Percentiles rank a stretch among this genome's conserved stretches.
Conservation (phyloP, 2,888 invertebrate genomes). For the Drosophila koepferae region DNA sequence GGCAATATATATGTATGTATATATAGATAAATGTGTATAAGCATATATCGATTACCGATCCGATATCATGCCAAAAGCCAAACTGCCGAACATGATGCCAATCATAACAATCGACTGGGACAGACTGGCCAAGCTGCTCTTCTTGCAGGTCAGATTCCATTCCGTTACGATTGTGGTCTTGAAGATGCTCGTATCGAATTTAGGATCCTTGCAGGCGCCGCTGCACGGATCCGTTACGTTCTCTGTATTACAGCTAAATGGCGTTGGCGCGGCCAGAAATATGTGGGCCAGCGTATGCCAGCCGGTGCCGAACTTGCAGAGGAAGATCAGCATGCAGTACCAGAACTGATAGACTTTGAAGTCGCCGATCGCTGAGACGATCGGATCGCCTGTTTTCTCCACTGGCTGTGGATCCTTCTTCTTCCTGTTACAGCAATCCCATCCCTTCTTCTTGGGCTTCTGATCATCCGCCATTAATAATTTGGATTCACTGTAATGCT, state of each 20-base stretch:
- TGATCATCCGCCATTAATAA: background rate
- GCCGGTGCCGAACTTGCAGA: constrained; percentile 91
- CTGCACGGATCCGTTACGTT: constrained; percentile 85
- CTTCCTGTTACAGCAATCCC: background rate
- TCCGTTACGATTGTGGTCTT: constrained; percentile 90
- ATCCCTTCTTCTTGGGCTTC: background rate
- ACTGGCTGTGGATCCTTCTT: constrained; percentile 44
- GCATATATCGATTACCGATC: constrained; percentile 87
- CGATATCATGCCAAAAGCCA: constrained; percentile 91
- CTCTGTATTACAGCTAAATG: constrained; percentile 86
- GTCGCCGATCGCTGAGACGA: constrained; percentile 89
- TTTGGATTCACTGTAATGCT: background rate
- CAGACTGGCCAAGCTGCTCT: constrained; percentile 88
- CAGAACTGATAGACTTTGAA: constrained; percentile 91
- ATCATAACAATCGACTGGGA: constrained; percentile 92
- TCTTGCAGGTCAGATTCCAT: constrained; percentile 89
- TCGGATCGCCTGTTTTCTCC: constrained; percentile 86
- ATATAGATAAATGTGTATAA: background rate
- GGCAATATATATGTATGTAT: background rate
- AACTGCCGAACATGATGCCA: constrained; percentile 91
- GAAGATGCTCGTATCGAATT: constrained; percentile 88
- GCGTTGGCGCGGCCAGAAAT: constrained; percentile 90
- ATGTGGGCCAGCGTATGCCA: constrained; percentile 93
- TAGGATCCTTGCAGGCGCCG: constrained; percentile 86
- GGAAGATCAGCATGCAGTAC: constrained; percentile 89